phyloP scores from a whole-genome alignment of 2,113 vertebrate genomes.

The Rallus limicola region DNA sequence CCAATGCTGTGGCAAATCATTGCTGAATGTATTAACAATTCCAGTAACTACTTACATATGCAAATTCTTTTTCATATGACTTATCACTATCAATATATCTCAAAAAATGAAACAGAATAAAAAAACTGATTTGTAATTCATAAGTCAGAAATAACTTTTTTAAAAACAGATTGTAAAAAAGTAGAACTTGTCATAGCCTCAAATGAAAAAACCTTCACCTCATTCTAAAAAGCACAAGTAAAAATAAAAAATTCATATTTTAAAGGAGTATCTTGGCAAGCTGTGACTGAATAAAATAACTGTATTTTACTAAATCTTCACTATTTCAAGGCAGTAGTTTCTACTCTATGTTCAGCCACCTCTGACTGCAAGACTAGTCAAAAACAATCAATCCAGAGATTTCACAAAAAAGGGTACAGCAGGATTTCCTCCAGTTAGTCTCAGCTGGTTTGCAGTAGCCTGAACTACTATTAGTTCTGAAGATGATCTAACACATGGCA shows the following conservation, averaged over 20 bases:
- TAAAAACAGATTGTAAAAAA: not conserved
- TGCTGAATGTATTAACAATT: constrained; percentile 16
- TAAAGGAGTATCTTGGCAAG: not conserved
- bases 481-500: not conserved
- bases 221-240: not conserved
- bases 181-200: not conserved
- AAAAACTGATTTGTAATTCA: constrained; percentile 6
- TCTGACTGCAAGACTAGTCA: not conserved
- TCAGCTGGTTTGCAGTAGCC: not conserved
- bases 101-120: constrained; percentile 1
- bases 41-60: not conserved
- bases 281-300: not conserved
- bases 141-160: not conserved
- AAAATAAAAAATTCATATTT: not conserved
- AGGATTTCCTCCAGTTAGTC: not conserved
- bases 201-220: not conserved
- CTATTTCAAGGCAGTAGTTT: not conserved
- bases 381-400: not conserved
- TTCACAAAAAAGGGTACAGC: not conserved
- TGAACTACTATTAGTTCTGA: not conserved
- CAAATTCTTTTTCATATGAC: not conserved
- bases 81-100: constrained; percentile 24
- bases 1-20: not conserved
- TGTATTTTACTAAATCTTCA: not conserved
- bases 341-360: not conserved